phyloP scores from a whole-genome alignment of 2,888 invertebrate species.

The Heterodera filipjevi region DNA sequence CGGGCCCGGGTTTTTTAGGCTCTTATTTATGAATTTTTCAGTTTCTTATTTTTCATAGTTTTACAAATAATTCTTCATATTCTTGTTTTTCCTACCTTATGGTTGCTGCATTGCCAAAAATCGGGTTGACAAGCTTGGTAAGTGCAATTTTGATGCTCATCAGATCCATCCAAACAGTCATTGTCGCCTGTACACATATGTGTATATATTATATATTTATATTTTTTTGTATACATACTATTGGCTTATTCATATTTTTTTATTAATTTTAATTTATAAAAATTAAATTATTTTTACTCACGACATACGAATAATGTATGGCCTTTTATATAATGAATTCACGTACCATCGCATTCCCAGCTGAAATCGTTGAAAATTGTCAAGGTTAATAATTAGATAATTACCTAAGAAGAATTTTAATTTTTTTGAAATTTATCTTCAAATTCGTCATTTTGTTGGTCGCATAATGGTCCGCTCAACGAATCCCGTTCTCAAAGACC shows the following conservation, averaged over 20 bases:
- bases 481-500: too few species aligned
- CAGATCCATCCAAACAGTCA: slow-evolving; percentile 95
- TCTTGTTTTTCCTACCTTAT: slow-evolving; percentile 47
- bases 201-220: not conserved
- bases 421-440: too few species aligned
- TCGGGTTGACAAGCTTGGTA: slow-evolving; percentile 70
- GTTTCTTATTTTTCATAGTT: too few species aligned
- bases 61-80: too few species aligned
- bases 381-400: not conserved
- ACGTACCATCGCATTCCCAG: slow-evolving; percentile 79
- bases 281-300: too few species aligned
- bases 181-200: slow-evolving; percentile 76
- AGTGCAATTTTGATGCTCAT: slow-evolving; percentile 72
- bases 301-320: not conserved
- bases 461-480: too few species aligned
- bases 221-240: not conserved
- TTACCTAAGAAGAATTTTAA: too few species aligned
- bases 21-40: too few species aligned
- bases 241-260: not conserved
- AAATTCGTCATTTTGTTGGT: too few species aligned
- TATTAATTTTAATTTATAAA: not conserved
- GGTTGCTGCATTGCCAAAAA: slow-evolving; percentile 81
- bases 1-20: too few species aligned
- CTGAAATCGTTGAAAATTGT: not conserved
- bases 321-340: not conserved